Conservation (phyloP, 2,113 vertebrate genomes). For the Nematolebias whitei region DNA sequence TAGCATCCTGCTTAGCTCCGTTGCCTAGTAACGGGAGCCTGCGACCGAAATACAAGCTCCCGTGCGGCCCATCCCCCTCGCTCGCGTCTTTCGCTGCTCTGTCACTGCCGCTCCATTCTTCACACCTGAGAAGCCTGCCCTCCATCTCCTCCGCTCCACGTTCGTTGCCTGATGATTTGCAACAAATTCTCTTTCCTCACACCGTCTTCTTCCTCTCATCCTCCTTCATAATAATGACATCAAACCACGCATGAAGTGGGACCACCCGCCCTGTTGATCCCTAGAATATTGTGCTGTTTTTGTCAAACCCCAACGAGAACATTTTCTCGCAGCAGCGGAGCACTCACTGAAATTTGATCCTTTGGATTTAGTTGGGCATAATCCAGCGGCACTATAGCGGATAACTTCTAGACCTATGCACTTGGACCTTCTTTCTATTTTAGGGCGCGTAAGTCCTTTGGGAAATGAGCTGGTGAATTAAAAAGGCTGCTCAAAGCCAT, state of each 20-base stretch:
- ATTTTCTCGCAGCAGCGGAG: slow-evolving; percentile 53
- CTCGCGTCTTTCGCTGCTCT: slow-evolving; percentile 51
- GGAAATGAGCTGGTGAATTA: slow-evolving; percentile 72
- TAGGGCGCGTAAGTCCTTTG: slow-evolving; percentile 68
- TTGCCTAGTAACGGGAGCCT: slow-evolving; percentile 72
- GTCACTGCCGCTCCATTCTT: slow-evolving; percentile 71
- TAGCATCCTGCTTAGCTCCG: slow-evolving; percentile 74
- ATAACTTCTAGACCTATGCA: slow-evolving; percentile 73
- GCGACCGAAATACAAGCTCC: slow-evolving; percentile 71
- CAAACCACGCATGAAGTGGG: slow-evolving; percentile 60
- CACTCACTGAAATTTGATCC: slow-evolving; percentile 78
- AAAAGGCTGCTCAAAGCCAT: slow-evolving; percentile 60
- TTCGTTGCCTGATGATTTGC: slow-evolving; percentile 56
- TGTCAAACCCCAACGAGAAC: slow-evolving; percentile 59
- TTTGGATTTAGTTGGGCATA: slow-evolving; percentile 72
- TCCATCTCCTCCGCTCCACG: slow-evolving; percentile 51
- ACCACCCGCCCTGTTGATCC: slow-evolving; percentile 68
- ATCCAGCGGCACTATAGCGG: slow-evolving; percentile 74
- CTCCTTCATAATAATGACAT: slow-evolving; percentile 39
- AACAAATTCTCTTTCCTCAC: slow-evolving; percentile 17
- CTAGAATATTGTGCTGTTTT: slow-evolving; percentile 62
- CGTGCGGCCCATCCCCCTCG: slow-evolving; percentile 60
- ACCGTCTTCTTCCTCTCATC: slow-evolving; percentile 25
- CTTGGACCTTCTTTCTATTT: slow-evolving; percentile 74
- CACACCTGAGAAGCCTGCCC: slow-evolving; percentile 77